Evolutionary conservation across 2,797 vertebrate genomes (phyloP), one percentile per base, ranked within the genome.

Genomic region (Poecilia gillii): DNA sequence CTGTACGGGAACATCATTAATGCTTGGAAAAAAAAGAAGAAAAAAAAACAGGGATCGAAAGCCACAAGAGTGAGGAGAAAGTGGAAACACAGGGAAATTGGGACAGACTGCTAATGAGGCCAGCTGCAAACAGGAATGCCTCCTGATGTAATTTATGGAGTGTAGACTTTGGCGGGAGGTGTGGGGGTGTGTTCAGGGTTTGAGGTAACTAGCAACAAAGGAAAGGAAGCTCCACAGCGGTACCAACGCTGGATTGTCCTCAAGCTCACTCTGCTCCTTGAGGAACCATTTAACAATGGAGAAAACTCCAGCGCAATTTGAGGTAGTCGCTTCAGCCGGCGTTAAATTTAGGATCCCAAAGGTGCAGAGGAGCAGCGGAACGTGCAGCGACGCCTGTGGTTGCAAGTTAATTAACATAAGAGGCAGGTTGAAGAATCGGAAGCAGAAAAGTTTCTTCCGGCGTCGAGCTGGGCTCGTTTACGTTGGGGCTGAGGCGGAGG

Each of bases 1-100:
- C 81, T 68, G 76, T 91, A 89, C 88, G 81, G 79, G 81, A 86
- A 88, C 80, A 90, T 90, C 84, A 85, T 91, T 93, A 87, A 83
- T 80, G 85, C 87, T 88, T 74, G 78, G 75, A 78, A 75, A 81
- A 4, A 59, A 59, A 49, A 47, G 16, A 47, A 49, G 20, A 49
- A 20, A 6, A 41, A 79, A 75, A 84, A 74, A 82, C 36, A 20
- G 45, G 74, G 53, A 76, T 64, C 73, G 77, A 88, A 85, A 89
- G 62, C 73, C 62, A 36, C 84, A 89, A 84, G 85, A 84, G 75
- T 88, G 79, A 90, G 64, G 41, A 84, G 75, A 84, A 45, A 18
- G 46, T 53, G 75, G 36, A 82, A 82, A 82, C 47, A 16, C 55
- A 72, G 57, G 64, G 59, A 77, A 74, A 41, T 77, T 71, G 71